A percentile compares a stretch with the other conserved stretches of the same genome.
Evolutionary conservation across 2,797 vertebrate species (phyloP).

Genomic region (Gorsachius magnificus): DNA sequence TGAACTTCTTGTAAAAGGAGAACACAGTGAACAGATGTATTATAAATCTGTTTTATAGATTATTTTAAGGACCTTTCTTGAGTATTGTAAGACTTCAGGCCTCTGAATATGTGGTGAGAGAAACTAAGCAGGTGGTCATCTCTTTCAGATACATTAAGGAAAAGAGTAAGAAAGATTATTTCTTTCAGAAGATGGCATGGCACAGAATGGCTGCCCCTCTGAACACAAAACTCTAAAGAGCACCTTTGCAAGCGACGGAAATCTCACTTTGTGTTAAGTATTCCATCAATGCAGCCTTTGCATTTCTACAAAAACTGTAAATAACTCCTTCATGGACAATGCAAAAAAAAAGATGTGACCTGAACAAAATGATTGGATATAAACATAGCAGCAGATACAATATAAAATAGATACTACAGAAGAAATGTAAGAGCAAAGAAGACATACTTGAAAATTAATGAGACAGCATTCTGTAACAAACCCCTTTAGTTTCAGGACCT

Average conservation of each 20-base stretch:
- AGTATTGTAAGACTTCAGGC: background rate
- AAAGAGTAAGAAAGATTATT: background rate
- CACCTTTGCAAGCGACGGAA: background rate
- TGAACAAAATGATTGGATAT: background rate
- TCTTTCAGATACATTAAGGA: background rate
- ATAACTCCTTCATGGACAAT: background rate
- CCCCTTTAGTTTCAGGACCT: background rate
- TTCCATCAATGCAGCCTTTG: background rate
- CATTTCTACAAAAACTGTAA: background rate
- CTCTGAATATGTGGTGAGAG: background rate
- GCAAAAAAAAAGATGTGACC: background rate
- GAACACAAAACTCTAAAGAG: background rate
- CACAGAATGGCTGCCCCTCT: background rate
- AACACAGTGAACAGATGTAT: background rate
- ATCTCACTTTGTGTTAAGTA: background rate
- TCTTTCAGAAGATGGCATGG: background rate
- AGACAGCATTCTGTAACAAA: background rate
- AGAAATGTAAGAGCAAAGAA: background rate
- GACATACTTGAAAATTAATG: background rate
- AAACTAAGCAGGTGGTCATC: background rate
- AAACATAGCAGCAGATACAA: background rate
- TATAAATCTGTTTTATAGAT: background rate
- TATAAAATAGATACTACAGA: background rate
- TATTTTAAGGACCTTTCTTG: background rate
- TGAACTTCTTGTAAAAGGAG: background rate